Percentiles rank a stretch among this genome's conserved stretches.
Evolutionary conservation across 2,888 invertebrate genomes (phyloP).

Genomic region (Ophioninae sp.): DNA sequence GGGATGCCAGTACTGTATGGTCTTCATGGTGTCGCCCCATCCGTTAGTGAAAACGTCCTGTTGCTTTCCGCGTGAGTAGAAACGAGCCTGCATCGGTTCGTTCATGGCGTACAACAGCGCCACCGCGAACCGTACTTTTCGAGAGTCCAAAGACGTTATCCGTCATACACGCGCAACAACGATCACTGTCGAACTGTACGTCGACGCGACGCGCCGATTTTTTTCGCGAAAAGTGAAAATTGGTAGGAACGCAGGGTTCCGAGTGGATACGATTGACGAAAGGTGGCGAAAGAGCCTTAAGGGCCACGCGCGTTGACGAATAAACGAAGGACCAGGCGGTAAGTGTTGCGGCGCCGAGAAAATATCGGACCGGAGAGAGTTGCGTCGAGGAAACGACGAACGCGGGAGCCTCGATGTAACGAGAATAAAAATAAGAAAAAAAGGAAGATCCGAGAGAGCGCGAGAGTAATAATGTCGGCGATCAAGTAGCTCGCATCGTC

Average conservation of each 20-base stretch:
- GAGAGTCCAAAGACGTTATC: not conserved
- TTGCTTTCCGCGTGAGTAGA: constrained; percentile 41
- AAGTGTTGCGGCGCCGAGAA: not conserved
- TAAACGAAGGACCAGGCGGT: not conserved
- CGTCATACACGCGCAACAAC: not conserved
- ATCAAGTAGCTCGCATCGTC: constrained; percentile 64
- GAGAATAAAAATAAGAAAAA: not conserved
- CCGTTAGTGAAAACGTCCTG: constrained; percentile 65
- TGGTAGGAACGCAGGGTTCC: too few species aligned
- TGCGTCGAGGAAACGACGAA: not conserved
- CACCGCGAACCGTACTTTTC: not conserved
- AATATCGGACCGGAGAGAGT: not conserved
- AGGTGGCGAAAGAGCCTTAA: not conserved
- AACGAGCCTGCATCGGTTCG: constrained; percentile 49
- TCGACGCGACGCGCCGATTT: too few species aligned
- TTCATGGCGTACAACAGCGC: constrained; percentile 30
- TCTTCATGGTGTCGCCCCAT: constrained; percentile 77
- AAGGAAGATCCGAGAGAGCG: constrained; percentile 35
- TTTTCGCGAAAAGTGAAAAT: not conserved
- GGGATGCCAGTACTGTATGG: constrained; percentile 79
- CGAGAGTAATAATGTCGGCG: constrained; percentile 59
- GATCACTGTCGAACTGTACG: not conserved
- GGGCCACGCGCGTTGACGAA: not conserved
- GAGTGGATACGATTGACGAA: too few species aligned
- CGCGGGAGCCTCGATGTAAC: not conserved